Percentiles rank a stretch among this genome's conserved stretches.
Conservation (phyloP, 2,888 invertebrate species). For the Crepidodera aurea region DNA sequence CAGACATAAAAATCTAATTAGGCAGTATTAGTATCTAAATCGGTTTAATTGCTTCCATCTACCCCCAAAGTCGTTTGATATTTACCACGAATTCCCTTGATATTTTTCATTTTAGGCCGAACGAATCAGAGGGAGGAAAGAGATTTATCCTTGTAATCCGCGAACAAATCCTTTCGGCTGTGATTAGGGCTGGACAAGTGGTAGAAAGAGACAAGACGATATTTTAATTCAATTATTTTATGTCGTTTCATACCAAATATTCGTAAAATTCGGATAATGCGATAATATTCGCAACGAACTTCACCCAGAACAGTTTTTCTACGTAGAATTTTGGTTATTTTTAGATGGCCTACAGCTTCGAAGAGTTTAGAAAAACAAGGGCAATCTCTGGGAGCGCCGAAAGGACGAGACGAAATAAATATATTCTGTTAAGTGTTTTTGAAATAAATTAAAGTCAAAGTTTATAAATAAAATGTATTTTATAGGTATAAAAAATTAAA, state of each 20-base stretch:
- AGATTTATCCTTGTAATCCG: constrained; percentile 10
- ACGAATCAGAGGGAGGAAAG: constrained; percentile 9
- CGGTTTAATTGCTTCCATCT: neutral
- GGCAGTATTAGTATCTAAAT: neutral
- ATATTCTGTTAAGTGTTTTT: too few relatives aligned
- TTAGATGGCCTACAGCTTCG: too few relatives aligned
- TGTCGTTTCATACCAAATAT: constrained; percentile 8
- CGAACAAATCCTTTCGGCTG: constrained; percentile 1
- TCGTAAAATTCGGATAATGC: neutral
- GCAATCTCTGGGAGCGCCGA: too few relatives aligned
- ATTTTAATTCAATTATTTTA: constrained; percentile 15
- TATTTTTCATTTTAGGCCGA: neutral
- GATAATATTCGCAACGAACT: neutral
- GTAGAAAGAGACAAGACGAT: neutral
- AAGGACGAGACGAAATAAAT: too few relatives aligned
- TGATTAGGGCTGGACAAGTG: neutral
- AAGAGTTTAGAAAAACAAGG: too few relatives aligned
- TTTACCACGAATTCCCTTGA: neutral
- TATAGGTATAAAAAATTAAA: too few relatives aligned
- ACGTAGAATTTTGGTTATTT: too few relatives aligned
- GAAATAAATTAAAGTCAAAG: too few relatives aligned
- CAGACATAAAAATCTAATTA: too few relatives aligned
- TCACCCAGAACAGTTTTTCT: too few relatives aligned
- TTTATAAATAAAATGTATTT: too few relatives aligned
- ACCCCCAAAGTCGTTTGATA: neutral